Base-by-base conservation (phyloP, 2,888 invertebrate genomes). In the Cheilosia vernalis region DNA sequence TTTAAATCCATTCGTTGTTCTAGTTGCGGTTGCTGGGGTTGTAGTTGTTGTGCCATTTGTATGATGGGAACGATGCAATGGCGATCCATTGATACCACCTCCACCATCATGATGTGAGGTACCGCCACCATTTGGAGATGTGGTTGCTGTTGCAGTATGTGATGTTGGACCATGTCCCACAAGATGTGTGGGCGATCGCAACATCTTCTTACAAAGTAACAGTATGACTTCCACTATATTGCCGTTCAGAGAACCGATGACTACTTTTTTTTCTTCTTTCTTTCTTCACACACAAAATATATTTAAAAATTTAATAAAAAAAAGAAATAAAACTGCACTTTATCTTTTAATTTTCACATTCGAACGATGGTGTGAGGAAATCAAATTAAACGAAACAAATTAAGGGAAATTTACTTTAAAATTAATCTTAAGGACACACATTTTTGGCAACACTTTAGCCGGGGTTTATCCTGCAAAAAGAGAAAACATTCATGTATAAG, bases 121-220 rank as follows among this genome's bases (percentile, higher is more conserved):
- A 10, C 47, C 47, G 19, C 56, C 80, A 77, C 63, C 63, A 72
- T 78, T 85, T 24, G 77, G 73, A 10, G 83, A 56, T 73, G 79
- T 30, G 13, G 69, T 69, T 63, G 77, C 42, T 10, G 88, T 69
- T 80, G 81, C 10, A 2, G 88, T 76, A 87, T 89, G 89, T 87
- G 89, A 88, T 88, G 88, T 88, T 88, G 90, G 90, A 89, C 92
- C 91, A 88, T 92, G 91, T 90, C 91, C 92, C 90, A 92, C 90
- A 89, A 92, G 89, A 89, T 92, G 92, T 89, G 92, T 93, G 92
- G 92, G 93, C 90, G 92, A 93, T 92, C 91, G 93, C 93, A 91
- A 93, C 93, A 93, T 91, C 90, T 91, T 90, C 89, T 88, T 88
- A 86, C 87, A 88, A 67, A 88, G 83, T 81, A 88, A 79, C 81